Conservation (phyloP, 1,140 invertebrate species). For the Aphelenchoides avenae region DNA sequence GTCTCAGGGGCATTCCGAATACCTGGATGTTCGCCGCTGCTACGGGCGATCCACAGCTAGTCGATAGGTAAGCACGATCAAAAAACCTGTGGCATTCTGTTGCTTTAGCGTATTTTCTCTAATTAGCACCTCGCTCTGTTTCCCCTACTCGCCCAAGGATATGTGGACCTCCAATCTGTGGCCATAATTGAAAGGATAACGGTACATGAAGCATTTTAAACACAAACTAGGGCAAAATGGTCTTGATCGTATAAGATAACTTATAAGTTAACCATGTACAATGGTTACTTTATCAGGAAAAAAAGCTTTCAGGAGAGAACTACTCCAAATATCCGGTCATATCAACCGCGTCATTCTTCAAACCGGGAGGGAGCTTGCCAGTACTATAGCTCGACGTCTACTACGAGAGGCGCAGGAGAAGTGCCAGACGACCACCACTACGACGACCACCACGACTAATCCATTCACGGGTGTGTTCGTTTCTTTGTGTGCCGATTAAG, state of each 20-base stretch:
- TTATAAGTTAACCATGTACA: constrained; percentile 7
- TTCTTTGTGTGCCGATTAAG: no score
- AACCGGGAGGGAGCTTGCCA: constrained; percentile 50
- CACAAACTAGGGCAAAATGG: neutral
- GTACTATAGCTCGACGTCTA: constrained; percentile 50
- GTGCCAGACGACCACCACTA: constrained; percentile 53
- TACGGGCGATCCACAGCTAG: constrained; percentile 50
- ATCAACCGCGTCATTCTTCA: constrained; percentile 56
- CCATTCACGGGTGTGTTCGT: constrained; percentile 44
- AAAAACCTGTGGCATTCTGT: no score
- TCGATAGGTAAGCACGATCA: constrained; percentile 43
- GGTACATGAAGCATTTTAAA: neutral
- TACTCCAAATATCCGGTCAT: constrained; percentile 53
- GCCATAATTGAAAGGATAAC: neutral
- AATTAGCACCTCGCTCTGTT: no score
- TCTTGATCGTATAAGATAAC: neutral
- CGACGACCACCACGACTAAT: constrained; percentile 50
- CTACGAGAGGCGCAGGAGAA: constrained; percentile 55
- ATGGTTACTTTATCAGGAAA: neutral
- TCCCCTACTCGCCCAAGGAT: neutral
- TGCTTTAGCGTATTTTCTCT: no score
- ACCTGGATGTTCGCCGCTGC: constrained; percentile 56
- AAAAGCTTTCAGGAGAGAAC: constrained; percentile 43
- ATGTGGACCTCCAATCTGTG: neutral
- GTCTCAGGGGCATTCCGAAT: constrained; percentile 43